A percentile compares a stretch with the other conserved stretches of the same genome.
These are phyloP conservation scores for Anabas testudineus DNA, from an alignment of 2,797 vertebrate genomes.

Conservation along the genomic window DNA sequence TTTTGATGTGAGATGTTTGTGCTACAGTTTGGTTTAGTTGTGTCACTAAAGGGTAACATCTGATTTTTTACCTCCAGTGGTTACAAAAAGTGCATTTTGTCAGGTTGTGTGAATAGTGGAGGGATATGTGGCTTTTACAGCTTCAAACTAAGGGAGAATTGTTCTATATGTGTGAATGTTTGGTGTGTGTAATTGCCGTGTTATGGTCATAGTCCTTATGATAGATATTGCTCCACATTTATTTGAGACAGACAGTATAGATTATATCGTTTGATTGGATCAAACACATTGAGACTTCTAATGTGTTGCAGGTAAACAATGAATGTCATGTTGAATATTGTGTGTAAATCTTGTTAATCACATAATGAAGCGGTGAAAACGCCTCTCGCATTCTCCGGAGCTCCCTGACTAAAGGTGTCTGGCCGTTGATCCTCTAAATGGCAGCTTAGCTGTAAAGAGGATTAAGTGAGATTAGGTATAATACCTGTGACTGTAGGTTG, in stretches of 20 bases:
- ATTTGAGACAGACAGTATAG: no score
- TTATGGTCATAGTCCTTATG: not conserved
- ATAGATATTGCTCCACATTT: not conserved
- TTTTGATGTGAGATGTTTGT: slow-evolving; percentile 21
- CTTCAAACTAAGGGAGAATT: not conserved
- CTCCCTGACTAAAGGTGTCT: slow-evolving; percentile 23
- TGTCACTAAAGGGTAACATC: slow-evolving; percentile 61
- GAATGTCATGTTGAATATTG: slow-evolving; percentile 10
- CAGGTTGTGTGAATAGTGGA: not conserved
- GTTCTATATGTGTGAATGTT: not conserved
- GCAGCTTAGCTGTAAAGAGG: slow-evolving; percentile 58
- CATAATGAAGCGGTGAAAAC: slow-evolving; percentile 31
- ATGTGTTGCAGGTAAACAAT: not conserved
- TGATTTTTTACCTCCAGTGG: slow-evolving; percentile 12
- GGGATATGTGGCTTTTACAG: not conserved
- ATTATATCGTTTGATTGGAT: no score
- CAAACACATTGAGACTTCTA: not conserved
- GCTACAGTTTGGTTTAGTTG: slow-evolving; percentile 25
- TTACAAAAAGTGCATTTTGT: slow-evolving; percentile 22
- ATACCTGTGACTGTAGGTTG: slow-evolving; percentile 56
- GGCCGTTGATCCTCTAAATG: slow-evolving; percentile 44
- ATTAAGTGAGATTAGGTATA: slow-evolving; percentile 64
- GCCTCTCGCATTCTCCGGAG: slow-evolving; percentile 17
- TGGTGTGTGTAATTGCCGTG: not conserved
- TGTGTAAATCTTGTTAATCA: slow-evolving; percentile 31